phyloP scores from a whole-genome alignment of 2,797 vertebrate species.

The Darevskia mixta region DNA sequence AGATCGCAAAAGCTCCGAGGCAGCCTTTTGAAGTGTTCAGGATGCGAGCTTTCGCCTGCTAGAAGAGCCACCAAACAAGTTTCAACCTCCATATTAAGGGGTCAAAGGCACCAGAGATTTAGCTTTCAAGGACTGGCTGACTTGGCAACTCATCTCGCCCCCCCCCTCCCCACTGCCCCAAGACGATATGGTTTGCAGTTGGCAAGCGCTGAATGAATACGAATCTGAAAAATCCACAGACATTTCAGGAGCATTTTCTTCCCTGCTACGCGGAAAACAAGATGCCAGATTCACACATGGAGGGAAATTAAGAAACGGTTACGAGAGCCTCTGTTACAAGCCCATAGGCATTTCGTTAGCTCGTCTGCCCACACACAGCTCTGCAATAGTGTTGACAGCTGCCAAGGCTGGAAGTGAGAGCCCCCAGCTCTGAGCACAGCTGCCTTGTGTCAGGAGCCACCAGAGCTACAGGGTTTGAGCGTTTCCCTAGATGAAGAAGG shows the following conservation, averaged over 20 bases:
- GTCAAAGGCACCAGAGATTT: neutral
- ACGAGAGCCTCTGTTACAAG: neutral
- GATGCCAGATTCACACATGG: neutral
- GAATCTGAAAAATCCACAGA: neutral
- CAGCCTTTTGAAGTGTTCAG: neutral
- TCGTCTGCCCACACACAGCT: conserved; percentile 7
- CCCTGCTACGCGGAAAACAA: neutral
- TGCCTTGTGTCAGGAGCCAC: neutral
- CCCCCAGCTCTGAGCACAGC: neutral
- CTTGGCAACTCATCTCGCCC: neutral
- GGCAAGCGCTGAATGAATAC: neutral
- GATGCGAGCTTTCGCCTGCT: neutral
- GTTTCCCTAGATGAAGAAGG: neutral
- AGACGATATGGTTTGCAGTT: neutral
- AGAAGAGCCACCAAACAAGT: neutral
- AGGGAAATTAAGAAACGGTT: neutral
- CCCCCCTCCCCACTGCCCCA: neutral
- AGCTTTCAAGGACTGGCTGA: neutral
- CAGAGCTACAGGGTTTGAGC: neutral
- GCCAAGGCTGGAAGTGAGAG: neutral
- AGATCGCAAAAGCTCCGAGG: neutral
- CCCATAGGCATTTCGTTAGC: conserved; percentile 3
- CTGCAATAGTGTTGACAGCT: neutral
- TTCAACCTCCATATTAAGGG: neutral
- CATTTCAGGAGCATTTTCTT: neutral